Evolutionary conservation across 2,888 invertebrate genomes (phyloP), one percentile per base, ranked within the genome.

Genomic region (Bembecia ichneumoniformis): DNA sequence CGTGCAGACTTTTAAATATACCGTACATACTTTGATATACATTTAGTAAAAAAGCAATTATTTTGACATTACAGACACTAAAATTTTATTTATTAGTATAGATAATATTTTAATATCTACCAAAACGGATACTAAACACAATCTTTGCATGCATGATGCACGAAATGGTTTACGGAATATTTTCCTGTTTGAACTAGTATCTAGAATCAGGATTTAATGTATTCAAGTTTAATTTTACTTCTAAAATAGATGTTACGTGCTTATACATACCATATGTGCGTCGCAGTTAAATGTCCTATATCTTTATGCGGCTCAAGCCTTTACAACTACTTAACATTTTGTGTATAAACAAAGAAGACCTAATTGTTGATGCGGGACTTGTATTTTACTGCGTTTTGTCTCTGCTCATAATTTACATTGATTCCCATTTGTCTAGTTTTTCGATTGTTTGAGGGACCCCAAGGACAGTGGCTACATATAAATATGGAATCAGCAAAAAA

Each of bases 361-460:
- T 82, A 73, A 78, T 83, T 86, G 68, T 57, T 59, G 48, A 86
- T 86, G 80, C 77, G 60, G 57, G 63, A 47, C 80, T 75, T 77
- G 84, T 87, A 63, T 28, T 58, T 52, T 54, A 54, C 59, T 66
- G 66, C 69, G 75, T 73, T 28, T 71, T 71, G 77, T 75, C 70
- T 76, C 74, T 67, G 70, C 61, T 71, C 65, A 71, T 82, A 78
- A 83, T 78, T 80, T 79, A 80, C 74, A 78, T 79, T 68, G 69
- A 75, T 77, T 81, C 77, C 81, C 81, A 62, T 70, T 66, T 72
- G 71, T 71, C 69, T 79, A 72, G 64, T 69, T 72, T 76, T 76
- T 80, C 66, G 71, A 77, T 80, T 81, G 81, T 80, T 72, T 63
- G 60, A 68, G 62, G 57, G 59, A 57, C 55, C 58, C 66, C 84